A percentile compares a stretch with the other conserved stretches of the same genome.
Conservation (phyloP, 2,113 vertebrate genomes). For the Carettochelys insculpta region DNA sequence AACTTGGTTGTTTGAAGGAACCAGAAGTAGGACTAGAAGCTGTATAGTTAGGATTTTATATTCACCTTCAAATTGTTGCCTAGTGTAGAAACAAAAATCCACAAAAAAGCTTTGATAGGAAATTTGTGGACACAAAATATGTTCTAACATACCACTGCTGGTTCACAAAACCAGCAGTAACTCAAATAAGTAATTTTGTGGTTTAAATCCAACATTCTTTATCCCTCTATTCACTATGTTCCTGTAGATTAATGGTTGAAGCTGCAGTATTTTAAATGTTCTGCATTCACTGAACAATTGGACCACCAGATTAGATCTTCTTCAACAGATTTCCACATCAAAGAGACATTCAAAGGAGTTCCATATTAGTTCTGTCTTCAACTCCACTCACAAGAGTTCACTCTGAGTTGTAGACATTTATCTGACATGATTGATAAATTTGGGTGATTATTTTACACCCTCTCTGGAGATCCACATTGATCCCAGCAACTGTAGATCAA, state of each 20-base stretch:
- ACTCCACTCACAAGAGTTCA: conserved; percentile 39
- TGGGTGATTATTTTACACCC: conserved; percentile 46
- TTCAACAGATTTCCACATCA: conserved; percentile 38
- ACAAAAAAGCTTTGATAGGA: conserved; percentile 19
- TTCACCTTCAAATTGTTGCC: not conserved
- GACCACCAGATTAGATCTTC: conserved; percentile 57
- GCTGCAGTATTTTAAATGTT: conserved; percentile 35
- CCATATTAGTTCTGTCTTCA: conserved; percentile 62
- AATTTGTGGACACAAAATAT: conserved; percentile 38
- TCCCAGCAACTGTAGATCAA: conserved; percentile 46
- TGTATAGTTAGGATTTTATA: conserved; percentile 18
- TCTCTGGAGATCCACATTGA: conserved; percentile 57
- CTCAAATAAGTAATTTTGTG: conserved; percentile 44
- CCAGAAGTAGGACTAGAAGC: not conserved
- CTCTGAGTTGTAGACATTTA: conserved; percentile 49
- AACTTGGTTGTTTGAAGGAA: not conserved
- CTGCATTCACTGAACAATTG: conserved; percentile 48
- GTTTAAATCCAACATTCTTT: conserved; percentile 43
- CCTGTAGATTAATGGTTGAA: conserved; percentile 49
- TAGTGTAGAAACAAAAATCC: not conserved
- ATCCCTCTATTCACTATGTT: conserved; percentile 45
- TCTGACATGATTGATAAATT: conserved; percentile 51
- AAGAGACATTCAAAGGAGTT: conserved; percentile 52
- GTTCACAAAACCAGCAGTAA: not conserved
- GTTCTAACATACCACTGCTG: not conserved